Percentiles rank a stretch among this genome's conserved stretches.
Evolutionary conservation across 1,140 invertebrate species (phyloP).

Genomic region (Pararge aegeria): DNA sequence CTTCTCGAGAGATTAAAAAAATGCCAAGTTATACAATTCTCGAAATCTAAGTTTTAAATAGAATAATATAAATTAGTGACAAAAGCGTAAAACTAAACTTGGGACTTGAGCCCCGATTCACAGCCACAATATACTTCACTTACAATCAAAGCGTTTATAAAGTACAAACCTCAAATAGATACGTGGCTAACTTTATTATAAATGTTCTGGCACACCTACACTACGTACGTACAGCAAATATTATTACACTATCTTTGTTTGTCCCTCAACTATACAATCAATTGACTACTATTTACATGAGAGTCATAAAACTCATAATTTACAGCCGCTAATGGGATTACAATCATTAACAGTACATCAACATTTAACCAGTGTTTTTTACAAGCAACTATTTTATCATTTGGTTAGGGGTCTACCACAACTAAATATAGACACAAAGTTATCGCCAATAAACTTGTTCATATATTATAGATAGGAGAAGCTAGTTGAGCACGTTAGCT

Average conservation of each 20-base stretch:
- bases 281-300: slow-evolving; percentile 54
- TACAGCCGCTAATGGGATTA: slow-evolving; percentile 15
- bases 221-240: slow-evolving; percentile 37
- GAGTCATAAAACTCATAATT: slow-evolving; percentile 9
- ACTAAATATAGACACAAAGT: no score
- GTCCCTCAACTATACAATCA: slow-evolving; percentile 40
- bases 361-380: slow-evolving; percentile 5
- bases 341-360: background rate
- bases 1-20: slow-evolving; percentile 30
- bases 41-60: background rate
- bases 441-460: no score
- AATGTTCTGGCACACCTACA: slow-evolving; percentile 50
- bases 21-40: background rate
- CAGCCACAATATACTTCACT: slow-evolving; percentile 83
- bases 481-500: no score
- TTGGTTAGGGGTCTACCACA: background rate
- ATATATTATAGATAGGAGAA: no score
- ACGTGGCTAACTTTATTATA: slow-evolving; percentile 51
- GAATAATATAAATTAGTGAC: slow-evolving; percentile 60
- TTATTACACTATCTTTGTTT: slow-evolving; percentile 48
- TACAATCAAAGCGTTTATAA: slow-evolving; percentile 68
- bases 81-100: slow-evolving; percentile 72
- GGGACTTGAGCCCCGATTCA: slow-evolving; percentile 61
- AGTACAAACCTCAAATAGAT: slow-evolving; percentile 56
- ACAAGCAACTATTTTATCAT: background rate